Base-by-base conservation (phyloP, 2,113 vertebrate species). In the Merops nubicus region DNA sequence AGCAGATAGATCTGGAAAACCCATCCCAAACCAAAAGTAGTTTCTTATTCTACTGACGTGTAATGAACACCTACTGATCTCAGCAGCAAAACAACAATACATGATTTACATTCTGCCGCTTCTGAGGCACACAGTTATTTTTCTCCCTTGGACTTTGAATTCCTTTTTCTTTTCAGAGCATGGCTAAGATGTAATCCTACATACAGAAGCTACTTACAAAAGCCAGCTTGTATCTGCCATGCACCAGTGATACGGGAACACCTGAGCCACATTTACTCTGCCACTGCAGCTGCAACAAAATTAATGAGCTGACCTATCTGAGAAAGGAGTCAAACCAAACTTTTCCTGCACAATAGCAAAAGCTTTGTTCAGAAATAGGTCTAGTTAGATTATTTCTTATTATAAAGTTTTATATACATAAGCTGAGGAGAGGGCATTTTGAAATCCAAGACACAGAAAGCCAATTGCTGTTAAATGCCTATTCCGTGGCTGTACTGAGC, bases 291-390 rank as follows among this genome's bases (percentile, higher is more conserved):
- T 72, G 53, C 91, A 57, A 68, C 64, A 92, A 86, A 95, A 94
- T 93, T 87, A 94, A 94, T 75, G 73, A 93, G 82, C 83, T 97
- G 85, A 93, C 81, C 79, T 72, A 50, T 50, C 75, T 56, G 48
- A 96, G 63, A 70, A 84, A 12, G 51, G 64, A 96, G 10, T 23
- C 16, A 89, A 88, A 94, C 13, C 54, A 83, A 96, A 83, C 56
- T 94, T 88, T 48, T 72, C n/a, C 56, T 72, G 31, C 38, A 75
- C 79, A 92, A 74, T 16, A 83, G 34, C 10, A 2, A 86, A 88
- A 81, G 51, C 51, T 69, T 67, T 81, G 28, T n/a, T 68, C 18
- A 64, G 53, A 80, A 81, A 75, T 33, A 69, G 40, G 31, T 40
- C 28, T 86, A 36, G 19, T 77, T 75, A 64, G 11, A 78, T 63